Base-by-base conservation (phyloP, 2,113 vertebrate species). In the Prolemur simus region DNA sequence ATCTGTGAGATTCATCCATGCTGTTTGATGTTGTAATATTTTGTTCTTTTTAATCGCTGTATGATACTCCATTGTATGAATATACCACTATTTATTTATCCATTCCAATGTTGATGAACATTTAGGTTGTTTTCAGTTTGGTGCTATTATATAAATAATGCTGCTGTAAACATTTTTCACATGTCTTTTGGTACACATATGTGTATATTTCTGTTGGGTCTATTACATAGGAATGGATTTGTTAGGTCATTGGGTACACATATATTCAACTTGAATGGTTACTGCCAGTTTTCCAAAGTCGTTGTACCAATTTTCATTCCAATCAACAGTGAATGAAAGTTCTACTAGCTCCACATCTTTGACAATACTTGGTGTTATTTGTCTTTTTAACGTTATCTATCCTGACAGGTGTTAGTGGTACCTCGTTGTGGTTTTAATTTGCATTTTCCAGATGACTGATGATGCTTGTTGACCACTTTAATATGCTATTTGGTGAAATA, bases 191-290 rank as follows among this genome's bases (percentile, higher is more conserved):
- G 11, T 81, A 4, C 14, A 85, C 15, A 32, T 14, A 76, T 23
- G 21, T 52, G 64, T 85, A 18, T 60, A 91, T 68, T 95, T 93
- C 21, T 88, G n/a, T 80, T 74, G 63, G 47, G 52, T 42, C 58
- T 14, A 49, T 56, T 52, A 32, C 54, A 83, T 32, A 71, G 34
- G 17, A 77, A 81, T 8, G 45, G 39, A 68, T 54, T 47, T 90
- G 34, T 85, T 68, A 85, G 37, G 9, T 83, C 27, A 64, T 9
- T 91, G 45, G 5, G 20, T 39, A 88, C 32, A 80, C 11, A 56
- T 68, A 85, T 84, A 82, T 95, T 91, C 76, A 54, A 81, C 49
- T 54, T 93, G 47, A 94, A 90, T 68, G 58, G 63, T 76, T 58
- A 87, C 23, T 93, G 23, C 20, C 54, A 39, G n/a, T 56, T 95